Percentiles rank a stretch among this genome's conserved stretches.
phyloP scores from a whole-genome alignment of 2,797 vertebrate species.

The Coendou prehensilis region DNA sequence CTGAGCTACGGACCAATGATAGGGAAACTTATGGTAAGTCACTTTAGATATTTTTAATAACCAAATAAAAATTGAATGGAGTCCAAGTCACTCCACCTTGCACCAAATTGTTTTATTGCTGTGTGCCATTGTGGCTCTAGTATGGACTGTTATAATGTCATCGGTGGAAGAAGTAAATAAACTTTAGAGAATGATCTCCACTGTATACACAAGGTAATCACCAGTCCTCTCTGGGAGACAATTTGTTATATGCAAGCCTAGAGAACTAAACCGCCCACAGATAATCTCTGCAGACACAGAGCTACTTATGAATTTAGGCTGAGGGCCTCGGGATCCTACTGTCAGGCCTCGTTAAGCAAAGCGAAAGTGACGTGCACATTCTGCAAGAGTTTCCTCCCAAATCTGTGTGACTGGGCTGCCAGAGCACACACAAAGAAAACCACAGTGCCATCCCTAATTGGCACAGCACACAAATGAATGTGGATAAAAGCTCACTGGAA shows the following conservation, averaged over 20 bases:
- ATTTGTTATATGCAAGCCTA: constrained; percentile 49
- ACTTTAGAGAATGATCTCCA: constrained; percentile 70
- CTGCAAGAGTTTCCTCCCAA: constrained; percentile 62
- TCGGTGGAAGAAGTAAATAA: background rate
- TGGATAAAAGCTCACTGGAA: constrained; percentile 74
- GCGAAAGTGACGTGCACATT: constrained; percentile 54
- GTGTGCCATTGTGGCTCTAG: background rate
- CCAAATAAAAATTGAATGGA: background rate
- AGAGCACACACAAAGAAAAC: constrained; percentile 78
- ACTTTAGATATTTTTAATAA: constrained; percentile 15
- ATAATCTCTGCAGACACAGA: background rate
- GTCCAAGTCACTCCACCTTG: background rate
- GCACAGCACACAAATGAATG: constrained; percentile 75
- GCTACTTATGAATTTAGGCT: constrained; percentile 45
- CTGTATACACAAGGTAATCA: constrained; percentile 8
- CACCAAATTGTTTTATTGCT: background rate
- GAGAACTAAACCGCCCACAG: constrained; percentile 52
- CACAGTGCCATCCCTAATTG: constrained; percentile 75
- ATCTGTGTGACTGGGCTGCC: constrained; percentile 62
- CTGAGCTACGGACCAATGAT: background rate
- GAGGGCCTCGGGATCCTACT: constrained; percentile 51
- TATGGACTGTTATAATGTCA: background rate
- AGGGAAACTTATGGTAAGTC: background rate
- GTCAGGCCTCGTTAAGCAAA: constrained; percentile 37
- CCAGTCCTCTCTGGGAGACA: constrained; percentile 25